Evolutionary conservation across 2,797 vertebrate genomes (phyloP), one percentile per base, ranked within the genome.

Genomic region (Propithecus deckenii): DNA sequence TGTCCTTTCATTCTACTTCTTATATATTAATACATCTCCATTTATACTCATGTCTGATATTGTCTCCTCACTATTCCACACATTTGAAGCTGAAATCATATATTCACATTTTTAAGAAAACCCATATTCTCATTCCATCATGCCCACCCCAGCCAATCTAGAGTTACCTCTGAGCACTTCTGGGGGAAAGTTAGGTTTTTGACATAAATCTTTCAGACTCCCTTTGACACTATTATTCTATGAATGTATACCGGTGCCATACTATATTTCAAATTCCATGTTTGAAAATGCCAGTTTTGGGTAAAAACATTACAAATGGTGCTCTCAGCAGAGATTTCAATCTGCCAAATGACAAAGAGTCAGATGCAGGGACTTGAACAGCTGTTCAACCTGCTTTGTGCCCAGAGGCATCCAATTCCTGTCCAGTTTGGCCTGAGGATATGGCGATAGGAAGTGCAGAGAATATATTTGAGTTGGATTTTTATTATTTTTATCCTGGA

Each of bases 261-360:
- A 63, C 41, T 89, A 2, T 59, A 63, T 92, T 96, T 94, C 52
- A 93, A 43, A 92, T 84, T 50, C 22, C 13, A 75, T 83, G n/a
- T 91, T 84, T 11, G 69, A 92, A 97, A 96, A 84, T 86, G 84
- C 14, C 48, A 83, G 5, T 93, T 92, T 85, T 22, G 7, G 74
- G 17, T 46, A 9, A 72, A 75, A 59, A 52, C 38, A 72, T 91
- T 95, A 75, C 69, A 95, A 95, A 74, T 91, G 50, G 32, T 72
- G 20, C 12, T 76, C 48, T 86, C 75, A 69, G 48, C 89, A 94
- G 93, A 91, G 38, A 81, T 94, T 59, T 95, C 95, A 76, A 43
- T 91, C 83, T 89, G 86, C 83, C 63, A 93, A 89, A 88, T 78
- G 57, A 95, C 61, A 85, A 43, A 30, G 50, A 97, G 52, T 97